Evolutionary conservation across 1,140 invertebrate species (phyloP).

Genomic region (Phymastichus coffea): DNA sequence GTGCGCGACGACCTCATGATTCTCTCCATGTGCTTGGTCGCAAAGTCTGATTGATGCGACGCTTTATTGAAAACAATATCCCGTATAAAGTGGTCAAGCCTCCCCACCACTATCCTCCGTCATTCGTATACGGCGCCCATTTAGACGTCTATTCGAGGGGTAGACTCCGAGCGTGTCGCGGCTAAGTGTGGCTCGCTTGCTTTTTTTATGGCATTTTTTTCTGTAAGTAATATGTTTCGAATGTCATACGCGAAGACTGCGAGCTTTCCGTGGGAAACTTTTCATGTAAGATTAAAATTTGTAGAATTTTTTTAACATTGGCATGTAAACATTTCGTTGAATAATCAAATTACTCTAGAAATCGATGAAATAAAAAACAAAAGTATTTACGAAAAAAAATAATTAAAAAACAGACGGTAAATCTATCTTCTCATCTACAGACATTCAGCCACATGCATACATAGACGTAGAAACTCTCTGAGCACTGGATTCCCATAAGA

Average conservation of each 20-base stretch:
- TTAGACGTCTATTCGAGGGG: slow-evolving; percentile 17
- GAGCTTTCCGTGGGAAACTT: no score
- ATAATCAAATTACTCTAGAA: no score
- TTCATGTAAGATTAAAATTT: no score
- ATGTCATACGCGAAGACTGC: no score
- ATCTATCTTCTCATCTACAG: neutral
- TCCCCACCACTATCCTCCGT: neutral
- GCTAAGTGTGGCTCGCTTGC: neutral
- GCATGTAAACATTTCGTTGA: no score
- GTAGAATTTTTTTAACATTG: no score
- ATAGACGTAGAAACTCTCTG: neutral
- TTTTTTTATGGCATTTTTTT: slow-evolving; percentile 18
- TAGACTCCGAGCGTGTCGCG: neutral
- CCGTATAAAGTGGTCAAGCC: slow-evolving; percentile 31
- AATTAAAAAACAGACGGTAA: neutral
- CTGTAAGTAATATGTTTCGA: no score
- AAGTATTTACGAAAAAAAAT: no score
- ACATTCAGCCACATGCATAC: no score
- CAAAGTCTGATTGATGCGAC: slow-evolving; percentile 54
- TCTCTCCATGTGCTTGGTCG: slow-evolving; percentile 19
- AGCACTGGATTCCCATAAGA: no score
- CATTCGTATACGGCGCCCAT: slow-evolving; percentile 1
- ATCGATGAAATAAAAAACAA: no score
- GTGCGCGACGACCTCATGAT: slow-evolving; percentile 35
- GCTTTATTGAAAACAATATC: slow-evolving; percentile 56